Evolutionary conservation across 1,140 invertebrate genomes (phyloP), one percentile per base, ranked within the genome.

Genomic region (Melanaphis sacchari): DNA sequence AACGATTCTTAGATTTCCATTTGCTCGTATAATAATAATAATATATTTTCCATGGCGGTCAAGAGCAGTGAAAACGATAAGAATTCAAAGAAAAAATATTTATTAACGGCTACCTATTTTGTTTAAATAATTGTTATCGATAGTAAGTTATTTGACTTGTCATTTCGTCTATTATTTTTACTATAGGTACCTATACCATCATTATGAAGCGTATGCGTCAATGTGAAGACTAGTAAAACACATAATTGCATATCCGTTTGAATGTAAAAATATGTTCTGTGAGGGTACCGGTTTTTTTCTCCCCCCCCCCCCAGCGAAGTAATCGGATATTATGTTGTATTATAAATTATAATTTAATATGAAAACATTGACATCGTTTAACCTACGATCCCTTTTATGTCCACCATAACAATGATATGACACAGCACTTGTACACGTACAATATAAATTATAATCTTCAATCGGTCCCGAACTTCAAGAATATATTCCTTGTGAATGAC

Each of bases 351-450:
- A 66, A 31, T n/a, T 11, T 54, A 54, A 4, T 31, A 66, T 31
- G 36, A 88, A 88, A 24, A 88, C 49, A 52, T 88, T 36, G 43
- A 88, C 87, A 49, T 49, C 46, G 7, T 8, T 52, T 52, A 88
- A 88, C 85, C 46, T 52, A 52, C 36, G 87, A 88, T 88, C 87
- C n/a, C 31, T 46, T 46, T 88, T 49, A 52, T n/a, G 46, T 52
- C 31, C 2, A 36, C 46, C 46, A 88, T 22, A 84, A 84, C 40
- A 84, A 84, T 84, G 82, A 84, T 41, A 26, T 46, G 31, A 18
- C 84, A 88, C 11, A 52, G 87, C 46, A 49, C 15, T 40, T 36
- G 38, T 46, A 36, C 2, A 36, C n/a, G 2, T 24, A 88, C 59
- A 76, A 76, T 76, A 76, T n/a, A n/a, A 76, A 76, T 76, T 18